These are phyloP conservation scores for Gortyna flavago DNA, from an alignment of 2,888 invertebrate species.

Conservation along the genomic window DNA sequence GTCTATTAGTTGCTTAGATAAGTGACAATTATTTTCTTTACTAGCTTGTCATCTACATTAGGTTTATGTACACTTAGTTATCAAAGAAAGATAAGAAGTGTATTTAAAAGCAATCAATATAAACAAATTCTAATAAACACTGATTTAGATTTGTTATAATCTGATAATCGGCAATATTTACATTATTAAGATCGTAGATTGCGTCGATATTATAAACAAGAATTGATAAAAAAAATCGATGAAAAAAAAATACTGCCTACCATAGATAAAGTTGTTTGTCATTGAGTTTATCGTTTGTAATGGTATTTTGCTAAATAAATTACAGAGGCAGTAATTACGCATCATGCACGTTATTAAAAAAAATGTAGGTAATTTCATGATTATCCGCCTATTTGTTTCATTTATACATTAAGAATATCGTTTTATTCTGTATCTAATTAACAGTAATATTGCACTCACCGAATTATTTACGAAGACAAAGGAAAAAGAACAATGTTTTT, in stretches of 20 bases:
- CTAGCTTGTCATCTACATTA: neutral
- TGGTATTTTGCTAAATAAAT: slow-evolving; percentile 21
- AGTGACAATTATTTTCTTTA: neutral
- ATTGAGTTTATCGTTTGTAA: neutral
- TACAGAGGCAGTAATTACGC: slow-evolving; percentile 21
- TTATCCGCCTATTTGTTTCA: neutral
- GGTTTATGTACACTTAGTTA: neutral
- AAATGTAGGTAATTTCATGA: neutral
- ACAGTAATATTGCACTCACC: neutral
- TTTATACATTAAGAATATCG: neutral
- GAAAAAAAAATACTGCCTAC: slow-evolving; percentile 4
- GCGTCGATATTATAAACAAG: slow-evolving; percentile 22
- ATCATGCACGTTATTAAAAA: neutral
- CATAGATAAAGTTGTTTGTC: slow-evolving; percentile 9
- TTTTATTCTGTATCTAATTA: neutral
- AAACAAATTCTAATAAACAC: slow-evolving; percentile 13
- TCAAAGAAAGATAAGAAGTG: neutral
- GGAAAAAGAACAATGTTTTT: slow-evolving; percentile 4
- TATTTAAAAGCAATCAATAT: slow-evolving; percentile 18
- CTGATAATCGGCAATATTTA: slow-evolving; percentile 30
- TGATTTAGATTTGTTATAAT: slow-evolving; percentile 29
- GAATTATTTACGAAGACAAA: slow-evolving; percentile 36
- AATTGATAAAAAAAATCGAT: neutral
- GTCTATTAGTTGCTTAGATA: neutral
- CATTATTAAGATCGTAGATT: slow-evolving; percentile 17